Evolutionary conservation across 2,797 vertebrate species (phyloP).

Genomic region (Smutsia gigantea): DNA sequence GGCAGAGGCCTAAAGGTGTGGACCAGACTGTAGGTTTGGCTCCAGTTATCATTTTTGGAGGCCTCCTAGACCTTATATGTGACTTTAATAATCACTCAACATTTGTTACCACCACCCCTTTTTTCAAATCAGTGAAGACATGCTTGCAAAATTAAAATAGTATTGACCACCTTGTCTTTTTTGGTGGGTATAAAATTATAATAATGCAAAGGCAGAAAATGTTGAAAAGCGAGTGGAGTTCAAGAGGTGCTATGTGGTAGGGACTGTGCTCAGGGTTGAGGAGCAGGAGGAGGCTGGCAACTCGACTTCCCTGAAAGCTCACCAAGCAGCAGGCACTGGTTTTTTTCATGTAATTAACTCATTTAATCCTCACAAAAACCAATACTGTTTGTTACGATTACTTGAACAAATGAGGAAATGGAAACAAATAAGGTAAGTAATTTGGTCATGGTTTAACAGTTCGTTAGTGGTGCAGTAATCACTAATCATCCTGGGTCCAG

Average conservation of each 20-base stretch:
- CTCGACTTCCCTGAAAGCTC: not conserved
- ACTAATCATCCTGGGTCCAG: not conserved
- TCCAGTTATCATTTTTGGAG: not conserved
- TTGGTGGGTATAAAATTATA: not conserved
- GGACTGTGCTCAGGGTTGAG: rapidly evolving
- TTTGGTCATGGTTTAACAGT: not conserved
- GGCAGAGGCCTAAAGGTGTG: not conserved
- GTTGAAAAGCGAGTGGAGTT: not conserved
- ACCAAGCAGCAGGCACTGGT: not conserved
- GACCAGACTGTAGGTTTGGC: not conserved
- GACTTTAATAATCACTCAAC: not conserved
- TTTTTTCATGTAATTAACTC: not conserved
- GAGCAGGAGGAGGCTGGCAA: rapidly evolving
- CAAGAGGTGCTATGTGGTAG: not conserved
- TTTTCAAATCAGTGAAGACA: not conserved
- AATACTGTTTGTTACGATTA: not conserved
- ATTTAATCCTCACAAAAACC: not conserved
- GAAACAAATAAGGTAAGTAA: not conserved
- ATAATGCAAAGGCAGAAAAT: not conserved
- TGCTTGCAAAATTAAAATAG: not conserved
- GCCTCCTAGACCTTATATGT: not conserved
- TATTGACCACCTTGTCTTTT: not conserved
- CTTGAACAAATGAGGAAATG: not conserved
- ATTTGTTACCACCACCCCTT: not conserved
- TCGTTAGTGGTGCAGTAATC: not conserved